Conservation (phyloP, 92 coral and sea anemone genomes). For the Hydrozoanthus gracilis region DNA sequence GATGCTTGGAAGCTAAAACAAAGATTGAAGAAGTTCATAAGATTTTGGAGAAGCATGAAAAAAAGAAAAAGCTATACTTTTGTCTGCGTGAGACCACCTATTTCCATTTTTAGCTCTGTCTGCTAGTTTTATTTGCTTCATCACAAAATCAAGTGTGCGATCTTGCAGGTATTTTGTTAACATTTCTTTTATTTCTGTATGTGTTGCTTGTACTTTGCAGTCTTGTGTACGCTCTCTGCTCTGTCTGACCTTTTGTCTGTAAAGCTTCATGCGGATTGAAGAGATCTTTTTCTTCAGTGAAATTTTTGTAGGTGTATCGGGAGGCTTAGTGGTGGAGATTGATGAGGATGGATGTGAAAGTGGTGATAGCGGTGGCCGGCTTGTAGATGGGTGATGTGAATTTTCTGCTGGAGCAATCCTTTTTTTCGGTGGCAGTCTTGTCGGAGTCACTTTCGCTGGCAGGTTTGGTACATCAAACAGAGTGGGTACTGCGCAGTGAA, state of each 20-base stretch:
- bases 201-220: not conserved
- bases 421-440: not conserved
- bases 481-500: not conserved
- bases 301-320: not conserved
- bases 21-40: slow-evolving; percentile 15
- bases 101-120: slow-evolving; percentile 24
- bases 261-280: not conserved
- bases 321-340: not conserved
- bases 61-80: slow-evolving; percentile 23
- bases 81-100: slow-evolving; percentile 29
- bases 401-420: not conserved
- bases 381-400: not conserved
- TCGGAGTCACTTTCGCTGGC: not conserved
- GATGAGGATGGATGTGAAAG: not conserved
- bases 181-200: not conserved
- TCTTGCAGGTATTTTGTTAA: not conserved
- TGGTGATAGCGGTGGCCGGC: not conserved
- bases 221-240: not conserved
- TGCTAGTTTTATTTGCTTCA: slow-evolving; percentile 31
- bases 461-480: not conserved
- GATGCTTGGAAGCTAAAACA: slow-evolving; percentile 38
- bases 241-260: not conserved
- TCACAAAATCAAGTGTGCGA: slow-evolving; percentile 4
- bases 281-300: not conserved
- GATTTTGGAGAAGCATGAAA: slow-evolving; percentile 48